phyloP scores from a whole-genome alignment of 2,113 vertebrate species.

The Platichthys flesus region DNA sequence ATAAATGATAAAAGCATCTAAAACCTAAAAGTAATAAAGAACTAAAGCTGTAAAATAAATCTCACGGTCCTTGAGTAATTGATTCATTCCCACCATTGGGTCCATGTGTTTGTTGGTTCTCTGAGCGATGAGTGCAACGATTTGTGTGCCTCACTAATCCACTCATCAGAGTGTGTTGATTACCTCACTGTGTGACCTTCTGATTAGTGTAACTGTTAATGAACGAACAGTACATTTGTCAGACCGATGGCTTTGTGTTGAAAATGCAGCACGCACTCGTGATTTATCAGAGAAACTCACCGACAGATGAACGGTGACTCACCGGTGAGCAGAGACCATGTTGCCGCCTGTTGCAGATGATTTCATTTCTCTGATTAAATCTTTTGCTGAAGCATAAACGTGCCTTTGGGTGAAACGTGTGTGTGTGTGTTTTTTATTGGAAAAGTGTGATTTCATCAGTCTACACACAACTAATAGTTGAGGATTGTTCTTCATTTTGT shows the following conservation, averaged over 20 bases:
- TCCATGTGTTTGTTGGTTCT: not conserved
- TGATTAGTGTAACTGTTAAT: not conserved
- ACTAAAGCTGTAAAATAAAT: no score
- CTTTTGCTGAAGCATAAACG: not conserved
- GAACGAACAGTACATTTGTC: not conserved
- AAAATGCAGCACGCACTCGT: constrained; percentile 11
- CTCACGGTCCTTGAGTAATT: not conserved
- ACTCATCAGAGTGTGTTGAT: not conserved
- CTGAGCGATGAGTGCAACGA: no score
- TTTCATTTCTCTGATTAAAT: constrained; percentile 13
- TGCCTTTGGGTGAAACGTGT: not conserved
- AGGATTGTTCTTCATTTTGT: not conserved
- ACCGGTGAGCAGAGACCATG: not conserved
- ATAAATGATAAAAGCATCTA: no score
- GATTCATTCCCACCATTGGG: no score
- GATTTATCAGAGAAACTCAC: constrained; percentile 4
- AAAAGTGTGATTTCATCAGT: constrained; percentile 9
- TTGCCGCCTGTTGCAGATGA: not conserved
- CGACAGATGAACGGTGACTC: constrained; percentile 34
- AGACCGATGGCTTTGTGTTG: constrained; percentile 22
- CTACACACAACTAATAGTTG: not conserved
- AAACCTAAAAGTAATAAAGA: no score
- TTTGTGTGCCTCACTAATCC: no score
- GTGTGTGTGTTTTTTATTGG: not conserved
- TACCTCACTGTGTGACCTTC: not conserved